Base-by-base conservation (phyloP, 2,888 invertebrate species). In the Cataglyphis altisquamis region DNA sequence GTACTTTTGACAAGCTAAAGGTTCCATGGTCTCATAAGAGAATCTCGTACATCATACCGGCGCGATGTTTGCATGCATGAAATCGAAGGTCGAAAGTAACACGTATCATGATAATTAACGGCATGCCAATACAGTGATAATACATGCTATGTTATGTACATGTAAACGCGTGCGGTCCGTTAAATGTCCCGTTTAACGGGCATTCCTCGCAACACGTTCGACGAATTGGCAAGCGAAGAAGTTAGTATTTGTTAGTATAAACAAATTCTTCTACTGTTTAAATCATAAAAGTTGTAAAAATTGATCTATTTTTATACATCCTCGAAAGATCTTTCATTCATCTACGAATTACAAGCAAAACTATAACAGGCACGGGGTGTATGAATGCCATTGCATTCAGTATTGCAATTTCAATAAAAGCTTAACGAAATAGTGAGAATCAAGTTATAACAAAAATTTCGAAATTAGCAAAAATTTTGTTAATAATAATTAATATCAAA, bases 51-150 rank as follows among this genome's bases (percentile, higher is more conserved):
- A n/a, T 81, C 57, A 48, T 67, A 48, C 57, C 36, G 25, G 9
- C 55, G n/a, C 18, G 41, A 70, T 60, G 75, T 68, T 80, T 74
- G 78, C 83, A 78, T 84, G 83, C 82, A 57, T 21, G 8, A 85
- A 83, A 66, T 85, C 80, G 64, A 75, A 86, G 73, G 83, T 84
- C 82, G 77, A 68, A 70, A 74, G 74, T 75, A 85, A 85, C 52
- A 60, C 60, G 66, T 67, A 80, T 84, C 67, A 62, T 25, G 67
- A 70, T 77, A 84, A 88, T 88, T 88, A 88, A 82, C 63, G 15
- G 63, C 75, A 78, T 83, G 82, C 82, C 72, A 74, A 21, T 45
- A 45, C 77, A 39, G 48, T 48, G 68, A 73, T 66, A 77, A 60
- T 57, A 70, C 48, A 29, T 82, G 63, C 80, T 73, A 60, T 74